Base-by-base conservation (phyloP, 2,113 vertebrate species). In the Nothoprocta pentlandii region DNA sequence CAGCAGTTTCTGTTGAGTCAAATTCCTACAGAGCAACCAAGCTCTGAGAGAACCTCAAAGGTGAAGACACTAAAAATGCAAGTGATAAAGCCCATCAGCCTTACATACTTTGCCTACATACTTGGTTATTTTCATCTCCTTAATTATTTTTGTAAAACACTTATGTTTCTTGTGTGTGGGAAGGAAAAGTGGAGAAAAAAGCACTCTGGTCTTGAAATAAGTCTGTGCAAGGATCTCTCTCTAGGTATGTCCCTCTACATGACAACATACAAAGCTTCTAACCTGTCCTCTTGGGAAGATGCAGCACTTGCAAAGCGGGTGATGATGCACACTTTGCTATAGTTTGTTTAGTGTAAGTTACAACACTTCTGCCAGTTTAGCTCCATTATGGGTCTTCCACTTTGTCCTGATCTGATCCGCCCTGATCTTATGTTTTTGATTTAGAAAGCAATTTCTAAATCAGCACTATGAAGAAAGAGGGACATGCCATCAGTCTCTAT, bases 381-480 rank as follows among this genome's bases (percentile, higher is more conserved):
- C 39, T 92, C 42, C 0, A 0, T 36, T 64, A 41, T 0, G 59
- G n/a, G 62, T n/a, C 23, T 92, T 58, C 66, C 66, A 49, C 0
- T 1, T 13, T 91, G 62, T 34, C 73, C 47, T 58, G 21, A 77
- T 66, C 36, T n/a, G 22, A 17, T 79, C 53, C 53, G n/a, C 19
- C 46, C 30, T 22, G 19, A 54, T 54, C 42, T 34, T 34, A 66
- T 56, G 41, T 32, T 91, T 92, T 79, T 44, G 32, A 75, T 90
- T 61, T 59, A 54, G 62, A 92, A 88, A 79, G 10, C 28, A 73
- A 80, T 93, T 94, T 94, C 90, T 73, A 90, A 81, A 94, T 85
- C 81, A 92, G 69, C 21, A 34, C 0, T 2, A 61, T 80, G 90
- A 93, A 77, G 95, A 95, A 94, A 85, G 70, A 56, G 59, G 36